phyloP scores from a whole-genome alignment of 2,888 invertebrate species.

The Orthosia incerta region DNA sequence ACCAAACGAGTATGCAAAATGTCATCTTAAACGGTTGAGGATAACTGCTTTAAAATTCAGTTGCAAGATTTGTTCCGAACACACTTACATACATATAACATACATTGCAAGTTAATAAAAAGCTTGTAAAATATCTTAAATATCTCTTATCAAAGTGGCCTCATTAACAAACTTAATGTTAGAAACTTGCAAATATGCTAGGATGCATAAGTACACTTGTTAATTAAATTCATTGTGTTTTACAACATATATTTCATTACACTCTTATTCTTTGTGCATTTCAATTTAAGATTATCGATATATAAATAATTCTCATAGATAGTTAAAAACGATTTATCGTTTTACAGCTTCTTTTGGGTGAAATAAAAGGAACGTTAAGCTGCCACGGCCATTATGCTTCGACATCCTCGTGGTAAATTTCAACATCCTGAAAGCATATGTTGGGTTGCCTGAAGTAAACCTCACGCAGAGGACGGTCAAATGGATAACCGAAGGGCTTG shows the following conservation, averaged over 20 bases:
- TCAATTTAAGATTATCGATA: conserved; percentile 12
- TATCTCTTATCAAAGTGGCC: no score
- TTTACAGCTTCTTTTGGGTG: conserved; percentile 59
- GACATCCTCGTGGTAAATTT: conserved; percentile 87
- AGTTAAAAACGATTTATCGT: conserved; percentile 3
- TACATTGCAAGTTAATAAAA: no score
- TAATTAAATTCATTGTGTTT: conserved; percentile 7
- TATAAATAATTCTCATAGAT: conserved; percentile 25
- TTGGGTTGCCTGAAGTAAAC: conserved; percentile 90
- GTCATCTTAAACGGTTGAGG: no score
- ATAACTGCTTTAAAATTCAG: no score
- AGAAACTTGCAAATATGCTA: not conserved
- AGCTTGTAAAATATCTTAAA: no score
- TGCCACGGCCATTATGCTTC: conserved; percentile 74
- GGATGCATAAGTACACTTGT: not conserved
- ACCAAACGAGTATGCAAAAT: no score
- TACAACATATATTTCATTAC: conserved; percentile 23
- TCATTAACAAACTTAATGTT: not conserved
- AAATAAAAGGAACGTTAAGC: conserved; percentile 73
- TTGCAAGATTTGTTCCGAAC: no score
- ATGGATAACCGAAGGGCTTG: conserved; percentile 90
- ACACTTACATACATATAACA: no score
- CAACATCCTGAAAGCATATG: conserved; percentile 91
- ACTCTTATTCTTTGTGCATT: conserved; percentile 50
- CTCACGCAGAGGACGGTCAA: conserved; percentile 89